These are phyloP conservation scores for Lysiphlebus fabarum DNA, from an alignment of 1,140 invertebrate species.

Conservation along the genomic window DNA sequence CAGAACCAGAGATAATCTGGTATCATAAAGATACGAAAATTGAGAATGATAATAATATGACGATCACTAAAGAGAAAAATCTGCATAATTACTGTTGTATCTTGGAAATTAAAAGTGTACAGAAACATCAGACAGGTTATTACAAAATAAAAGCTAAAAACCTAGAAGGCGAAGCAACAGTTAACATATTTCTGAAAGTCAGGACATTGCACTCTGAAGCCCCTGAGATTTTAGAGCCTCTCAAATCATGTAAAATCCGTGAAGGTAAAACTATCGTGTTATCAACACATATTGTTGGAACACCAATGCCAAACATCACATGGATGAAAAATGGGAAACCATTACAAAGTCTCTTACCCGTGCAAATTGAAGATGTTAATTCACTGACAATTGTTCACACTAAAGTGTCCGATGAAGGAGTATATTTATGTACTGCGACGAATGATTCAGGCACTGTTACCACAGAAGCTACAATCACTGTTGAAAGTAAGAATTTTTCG, in stretches of 20 bases:
- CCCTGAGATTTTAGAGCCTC: slow-evolving; percentile 76
- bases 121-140: slow-evolving; percentile 77
- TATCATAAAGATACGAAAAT: slow-evolving; percentile 70
- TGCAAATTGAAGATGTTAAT: slow-evolving; percentile 67
- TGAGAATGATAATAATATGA: slow-evolving; percentile 65
- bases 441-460: slow-evolving; percentile 75
- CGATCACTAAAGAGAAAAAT: slow-evolving; percentile 74
- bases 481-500: slow-evolving; percentile 74
- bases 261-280: slow-evolving; percentile 76
- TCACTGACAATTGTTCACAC: slow-evolving; percentile 67
- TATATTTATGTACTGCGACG: slow-evolving; percentile 76
- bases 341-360: slow-evolving; percentile 58
- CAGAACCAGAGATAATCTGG: slow-evolving; percentile 87
- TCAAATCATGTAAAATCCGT: slow-evolving; percentile 70
- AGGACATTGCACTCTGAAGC: slow-evolving; percentile 72
- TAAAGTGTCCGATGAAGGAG: slow-evolving; percentile 65
- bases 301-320: slow-evolving; percentile 72
- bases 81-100: slow-evolving; percentile 87
- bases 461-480: slow-evolving; percentile 71
- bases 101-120: slow-evolving; percentile 74
- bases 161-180: slow-evolving; percentile 81
- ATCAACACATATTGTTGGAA: slow-evolving; percentile 74
- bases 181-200: slow-evolving; percentile 76
- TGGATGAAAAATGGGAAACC: slow-evolving; percentile 79
- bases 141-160: slow-evolving; percentile 88